Percentiles rank a stretch among this genome's conserved stretches.
phyloP scores from a whole-genome alignment of 2,797 vertebrate genomes.

The Phylloscopus collybita region DNA sequence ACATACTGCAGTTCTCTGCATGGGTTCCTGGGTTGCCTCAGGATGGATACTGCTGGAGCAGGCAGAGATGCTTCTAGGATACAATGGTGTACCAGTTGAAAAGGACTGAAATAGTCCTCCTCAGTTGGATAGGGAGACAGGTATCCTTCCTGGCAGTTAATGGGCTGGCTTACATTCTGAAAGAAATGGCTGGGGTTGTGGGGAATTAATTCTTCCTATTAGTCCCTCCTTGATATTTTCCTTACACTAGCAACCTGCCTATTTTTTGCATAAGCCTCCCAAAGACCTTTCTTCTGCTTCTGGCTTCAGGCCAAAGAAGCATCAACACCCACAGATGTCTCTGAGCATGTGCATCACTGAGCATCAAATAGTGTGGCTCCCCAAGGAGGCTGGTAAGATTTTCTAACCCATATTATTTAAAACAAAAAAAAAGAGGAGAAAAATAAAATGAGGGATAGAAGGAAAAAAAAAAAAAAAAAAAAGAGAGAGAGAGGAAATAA shows the following conservation, averaged over 20 bases:
- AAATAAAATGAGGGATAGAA: not conserved
- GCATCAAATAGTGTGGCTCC: not conserved
- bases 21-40: not conserved
- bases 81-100: not conserved
- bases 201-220: not conserved
- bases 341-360: not conserved
- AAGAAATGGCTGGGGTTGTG: not conserved
- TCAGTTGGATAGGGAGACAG: not conserved
- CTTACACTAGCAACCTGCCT: not conserved
- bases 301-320: not conserved
- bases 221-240: not conserved
- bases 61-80: not conserved
- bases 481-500: accelerated
- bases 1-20: not conserved
- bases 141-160: not conserved
- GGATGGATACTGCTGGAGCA: not conserved
- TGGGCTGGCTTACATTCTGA: not conserved
- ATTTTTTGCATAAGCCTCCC: not conserved
- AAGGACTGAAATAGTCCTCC: not conserved
- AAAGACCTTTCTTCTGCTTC: not conserved
- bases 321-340: not conserved
- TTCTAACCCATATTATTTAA: not conserved
- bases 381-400: not conserved
- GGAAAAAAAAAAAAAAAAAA: not conserved
- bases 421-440: not conserved